Base-by-base conservation (phyloP, 2,888 invertebrate species). In the Xestia sexstrigata region DNA sequence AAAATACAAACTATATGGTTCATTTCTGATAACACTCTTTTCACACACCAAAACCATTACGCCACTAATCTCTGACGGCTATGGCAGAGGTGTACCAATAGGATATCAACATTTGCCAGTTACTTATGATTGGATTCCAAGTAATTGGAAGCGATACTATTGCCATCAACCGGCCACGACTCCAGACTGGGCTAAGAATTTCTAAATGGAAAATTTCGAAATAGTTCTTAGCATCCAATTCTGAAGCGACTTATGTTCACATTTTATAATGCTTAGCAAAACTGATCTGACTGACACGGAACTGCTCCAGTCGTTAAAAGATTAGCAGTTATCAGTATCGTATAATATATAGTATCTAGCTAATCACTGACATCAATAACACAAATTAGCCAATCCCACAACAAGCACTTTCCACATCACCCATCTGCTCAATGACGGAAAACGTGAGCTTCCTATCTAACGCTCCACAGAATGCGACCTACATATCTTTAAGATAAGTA, bases 401-500 rank as follows among this genome's bases (percentile, higher is more conserved):
- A 42, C 13, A 8, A 74, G 26, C 75, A 79, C 26, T 63, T 82
- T 80, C 47, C 47, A 30, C 65, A 35, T 62, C 47, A 66, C 39
- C n/a, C 47, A 55, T 60, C 39, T 42, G n/a, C n/a, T 35, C 49
- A 74, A 30, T 47, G 62, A 62, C 30, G 60, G 52, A 67, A 69
- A 77, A 85, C 74, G 42, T 74, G 78, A 63, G 45, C 15, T 15
- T 71, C 63, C 58, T 79, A 81, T 81, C 81, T 39, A 60, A 55
- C 4, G 7, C 35, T 35, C 62, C 72, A 60, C 82, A 78, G 72
- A 66, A 78, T 58, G 60, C 73, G 70, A 84, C 84, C 84, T 75
- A 78, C 67, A 78, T 78, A 72, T 78, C 85, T 85, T 82, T 70
- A 26, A 73, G 75, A 86, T 88, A n/a, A n/a, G n/a, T n/a, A 86